Evolutionary conservation across 2,888 invertebrate genomes (phyloP).

Genomic region (Drosophila gaucha): DNA sequence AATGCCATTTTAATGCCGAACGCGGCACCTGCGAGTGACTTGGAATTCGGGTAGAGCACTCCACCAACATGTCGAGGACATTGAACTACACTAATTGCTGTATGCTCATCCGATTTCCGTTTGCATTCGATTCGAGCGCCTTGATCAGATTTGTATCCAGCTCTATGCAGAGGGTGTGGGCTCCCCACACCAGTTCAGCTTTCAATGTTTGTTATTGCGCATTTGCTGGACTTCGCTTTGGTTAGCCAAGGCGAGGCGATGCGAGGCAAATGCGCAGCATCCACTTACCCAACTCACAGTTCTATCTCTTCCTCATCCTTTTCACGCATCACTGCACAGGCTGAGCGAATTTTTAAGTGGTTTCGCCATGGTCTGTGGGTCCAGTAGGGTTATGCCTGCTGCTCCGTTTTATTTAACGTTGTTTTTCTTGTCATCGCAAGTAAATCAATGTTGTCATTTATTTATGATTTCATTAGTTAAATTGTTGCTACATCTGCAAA

Average conservation of each 20-base stretch:
- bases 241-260: constrained; percentile 22
- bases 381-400: constrained; percentile 44
- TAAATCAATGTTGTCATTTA: constrained; percentile 68
- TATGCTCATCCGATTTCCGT: constrained; percentile 18
- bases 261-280: constrained; percentile 59
- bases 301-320: constrained; percentile 21
- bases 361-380: constrained; percentile 34
- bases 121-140: constrained; percentile 10
- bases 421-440: constrained; percentile 53
- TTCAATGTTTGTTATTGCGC: constrained; percentile 45
- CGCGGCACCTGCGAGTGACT: constrained; percentile 25
- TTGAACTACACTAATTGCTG: constrained; percentile 48
- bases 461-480: constrained; percentile 70
- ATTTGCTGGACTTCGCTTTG: constrained; percentile 43
- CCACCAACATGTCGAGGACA: constrained; percentile 2
- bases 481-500: constrained; percentile 36
- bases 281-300: constrained; percentile 29
- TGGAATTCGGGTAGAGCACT: neutral
- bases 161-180: neutral
- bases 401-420: constrained; percentile 73
- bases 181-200: neutral
- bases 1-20: constrained; percentile 69
- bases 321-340: constrained; percentile 45
- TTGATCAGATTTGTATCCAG: constrained; percentile 11
- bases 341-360: constrained; percentile 34